phyloP scores from a whole-genome alignment of 2,113 vertebrate species.

The Mandrillus leucophaeus region DNA sequence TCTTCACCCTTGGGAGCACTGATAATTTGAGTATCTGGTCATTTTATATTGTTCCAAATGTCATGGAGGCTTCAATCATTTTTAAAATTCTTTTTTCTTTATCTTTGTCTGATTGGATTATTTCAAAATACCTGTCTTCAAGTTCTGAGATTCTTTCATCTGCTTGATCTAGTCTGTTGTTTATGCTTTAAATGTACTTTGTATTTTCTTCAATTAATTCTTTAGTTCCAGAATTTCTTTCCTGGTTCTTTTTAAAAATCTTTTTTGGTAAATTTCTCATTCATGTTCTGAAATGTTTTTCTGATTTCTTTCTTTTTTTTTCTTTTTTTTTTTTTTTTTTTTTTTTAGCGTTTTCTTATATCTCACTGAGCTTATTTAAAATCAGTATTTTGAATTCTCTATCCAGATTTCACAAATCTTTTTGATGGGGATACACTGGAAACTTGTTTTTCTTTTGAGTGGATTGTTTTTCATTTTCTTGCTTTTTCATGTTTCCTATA shows the following conservation, averaged over 20 bases:
- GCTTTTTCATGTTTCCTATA: background rate
- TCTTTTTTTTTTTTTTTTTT: background rate
- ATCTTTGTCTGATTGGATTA: background rate
- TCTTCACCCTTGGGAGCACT: background rate
- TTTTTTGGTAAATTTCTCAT: background rate
- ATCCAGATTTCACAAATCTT: background rate
- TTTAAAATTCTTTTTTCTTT: background rate
- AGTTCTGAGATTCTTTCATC: background rate
- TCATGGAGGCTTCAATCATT: background rate
- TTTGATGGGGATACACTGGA: background rate
- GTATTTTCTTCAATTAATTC: background rate
- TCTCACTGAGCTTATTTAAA: background rate
- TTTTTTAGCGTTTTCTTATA: background rate
- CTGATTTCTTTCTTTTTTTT: background rate
- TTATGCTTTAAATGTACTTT: background rate
- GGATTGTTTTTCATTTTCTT: background rate
- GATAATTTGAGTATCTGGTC: background rate
- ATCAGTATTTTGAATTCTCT: background rate
- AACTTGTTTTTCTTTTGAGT: background rate
- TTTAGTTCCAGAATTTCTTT: background rate
- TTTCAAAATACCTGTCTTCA: background rate
- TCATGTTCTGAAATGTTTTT: background rate
- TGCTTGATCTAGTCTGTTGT: background rate
- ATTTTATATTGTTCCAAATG: background rate
- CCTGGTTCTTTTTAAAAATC: background rate